These are phyloP conservation scores for Oxyteleia sp. DNA, from an alignment of 2,888 invertebrate genomes.

Conservation along the genomic window DNA sequence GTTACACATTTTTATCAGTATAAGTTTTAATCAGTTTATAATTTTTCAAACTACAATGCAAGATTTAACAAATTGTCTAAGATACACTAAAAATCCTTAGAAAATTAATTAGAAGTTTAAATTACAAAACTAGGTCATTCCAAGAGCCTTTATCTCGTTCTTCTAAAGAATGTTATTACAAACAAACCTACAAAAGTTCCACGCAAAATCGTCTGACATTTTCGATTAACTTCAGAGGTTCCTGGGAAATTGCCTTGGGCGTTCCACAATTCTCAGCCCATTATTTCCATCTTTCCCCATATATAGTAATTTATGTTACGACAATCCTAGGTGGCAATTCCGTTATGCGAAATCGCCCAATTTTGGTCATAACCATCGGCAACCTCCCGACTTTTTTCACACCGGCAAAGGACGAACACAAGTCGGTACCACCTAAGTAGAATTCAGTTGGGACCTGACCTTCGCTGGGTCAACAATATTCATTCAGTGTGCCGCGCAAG, in stretches of 20 bases:
- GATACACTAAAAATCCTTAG: too few species aligned
- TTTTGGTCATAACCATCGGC: slow-evolving; percentile 42
- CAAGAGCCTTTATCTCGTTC: neutral
- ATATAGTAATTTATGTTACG: slow-evolving; percentile 11
- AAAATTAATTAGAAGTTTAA: too few species aligned
- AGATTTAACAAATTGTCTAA: too few species aligned
- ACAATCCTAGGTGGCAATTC: slow-evolving; percentile 48
- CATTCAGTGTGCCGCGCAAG: slow-evolving; percentile 53
- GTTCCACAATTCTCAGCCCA: slow-evolving; percentile 23
- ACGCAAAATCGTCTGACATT: slow-evolving; percentile 1
- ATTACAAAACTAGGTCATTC: neutral
- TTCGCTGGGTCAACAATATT: slow-evolving; percentile 66
- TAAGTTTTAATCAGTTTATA: too few species aligned
- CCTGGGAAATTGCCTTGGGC: slow-evolving; percentile 16
- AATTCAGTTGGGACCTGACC: slow-evolving; percentile 47
- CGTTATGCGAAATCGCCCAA: slow-evolving; percentile 45
- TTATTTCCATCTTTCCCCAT: slow-evolving; percentile 30
- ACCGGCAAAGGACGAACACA: neutral
- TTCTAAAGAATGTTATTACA: neutral
- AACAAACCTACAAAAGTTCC: neutral
- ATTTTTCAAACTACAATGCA: too few species aligned
- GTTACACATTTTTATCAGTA: too few species aligned
- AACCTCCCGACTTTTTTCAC: slow-evolving; percentile 16
- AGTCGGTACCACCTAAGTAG: slow-evolving; percentile 21
- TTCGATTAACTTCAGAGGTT: neutral